phyloP scores from a whole-genome alignment of 2,888 invertebrate genomes.

The Cerastoderma edule region DNA sequence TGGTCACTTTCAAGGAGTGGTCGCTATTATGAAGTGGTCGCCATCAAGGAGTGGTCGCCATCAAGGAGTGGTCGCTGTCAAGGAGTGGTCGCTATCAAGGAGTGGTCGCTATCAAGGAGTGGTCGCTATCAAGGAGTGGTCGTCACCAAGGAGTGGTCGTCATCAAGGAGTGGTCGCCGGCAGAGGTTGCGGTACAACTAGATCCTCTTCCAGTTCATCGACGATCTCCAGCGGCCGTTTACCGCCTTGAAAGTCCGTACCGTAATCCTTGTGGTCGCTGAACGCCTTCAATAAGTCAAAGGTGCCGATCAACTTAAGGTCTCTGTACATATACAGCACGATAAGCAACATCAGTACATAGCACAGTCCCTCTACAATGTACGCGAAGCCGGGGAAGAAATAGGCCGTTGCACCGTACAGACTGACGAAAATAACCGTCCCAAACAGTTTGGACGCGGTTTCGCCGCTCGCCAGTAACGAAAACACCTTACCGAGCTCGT shows the following conservation, averaged over 20 bases:
- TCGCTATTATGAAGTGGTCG: too few relatives aligned
- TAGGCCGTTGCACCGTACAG: conserved; percentile 79
- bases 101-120: too few relatives aligned
- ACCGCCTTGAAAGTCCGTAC: conserved; percentile 35
- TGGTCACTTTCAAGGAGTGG: too few relatives aligned
- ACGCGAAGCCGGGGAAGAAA: conserved; percentile 79
- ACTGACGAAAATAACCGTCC: conserved; percentile 78
- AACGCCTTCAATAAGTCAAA: conserved; percentile 66
- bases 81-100: too few relatives aligned
- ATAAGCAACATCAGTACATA: conserved; percentile 14
- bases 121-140: too few relatives aligned
- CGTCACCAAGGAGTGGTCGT: too few relatives aligned
- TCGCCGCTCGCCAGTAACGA: conserved; percentile 80
- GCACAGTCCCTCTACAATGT: conserved; percentile 71
- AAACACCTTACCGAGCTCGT: conserved; percentile 81
- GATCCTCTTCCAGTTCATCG: conserved; percentile 68
- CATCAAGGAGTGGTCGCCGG: conserved; percentile 66
- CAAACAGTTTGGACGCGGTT: conserved; percentile 79
- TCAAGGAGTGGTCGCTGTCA: too few relatives aligned
- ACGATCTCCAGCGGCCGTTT: conserved; percentile 55
- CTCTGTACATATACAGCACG: conserved; percentile 56
- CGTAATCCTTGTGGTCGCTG: conserved; percentile 55
- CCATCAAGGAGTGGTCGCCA: too few relatives aligned
- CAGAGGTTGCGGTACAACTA: conserved; percentile 58
- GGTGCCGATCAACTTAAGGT: conserved; percentile 60